Percentiles rank a stretch among this genome's conserved stretches.
Evolutionary conservation across 1,140 invertebrate genomes (phyloP).

Genomic region (Melanaphis sacchari): DNA sequence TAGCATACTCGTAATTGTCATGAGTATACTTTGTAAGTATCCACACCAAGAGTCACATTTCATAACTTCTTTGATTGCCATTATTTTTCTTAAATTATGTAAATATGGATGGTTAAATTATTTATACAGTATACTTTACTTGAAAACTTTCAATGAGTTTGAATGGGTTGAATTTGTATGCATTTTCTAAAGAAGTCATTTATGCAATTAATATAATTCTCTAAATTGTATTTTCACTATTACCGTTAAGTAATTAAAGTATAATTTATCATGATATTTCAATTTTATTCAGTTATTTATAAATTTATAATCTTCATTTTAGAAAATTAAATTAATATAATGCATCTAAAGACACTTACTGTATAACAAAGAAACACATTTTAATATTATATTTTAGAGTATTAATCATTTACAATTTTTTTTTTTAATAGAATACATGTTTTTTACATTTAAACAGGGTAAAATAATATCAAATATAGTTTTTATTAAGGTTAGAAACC

Average conservation of each 20-base stretch:
- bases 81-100: neutral
- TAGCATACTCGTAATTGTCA: neutral
- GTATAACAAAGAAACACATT: too few relatives aligned
- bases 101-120: neutral
- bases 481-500: neutral
- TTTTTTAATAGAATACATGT: neutral
- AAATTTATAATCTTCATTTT: neutral
- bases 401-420: neutral
- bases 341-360: neutral
- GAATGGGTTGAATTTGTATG: neutral
- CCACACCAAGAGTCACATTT: neutral
- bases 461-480: neutral
- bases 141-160: neutral
- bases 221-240: neutral
- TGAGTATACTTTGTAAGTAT: neutral
- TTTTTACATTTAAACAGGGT: neutral
- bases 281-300: too few relatives aligned
- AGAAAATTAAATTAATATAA: neutral
- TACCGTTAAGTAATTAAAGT: neutral
- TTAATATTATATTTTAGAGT: neutral
- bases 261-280: neutral
- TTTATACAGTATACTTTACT: neutral
- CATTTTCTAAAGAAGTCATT: neutral
- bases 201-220: neutral
- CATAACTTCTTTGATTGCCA: neutral